phyloP scores from a whole-genome alignment of 2,113 vertebrate genomes.

The human (Homo sapiens) region GRCh38 chr5:142881001-142881500 shows the following conservation, averaged over 20 bases:
- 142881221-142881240: background rate
- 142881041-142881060: background rate
- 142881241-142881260: background rate
- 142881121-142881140: background rate
- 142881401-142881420: background rate
- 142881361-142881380: background rate
- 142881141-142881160: background rate
- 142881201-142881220: background rate
- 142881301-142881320: background rate
- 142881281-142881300: background rate
- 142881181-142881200: background rate
- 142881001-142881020: background rate
- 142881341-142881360: background rate
- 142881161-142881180: fast-evolving
- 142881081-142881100: background rate
- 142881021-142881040: background rate
- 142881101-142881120: no score
- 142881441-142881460: background rate
- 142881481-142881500: background rate
- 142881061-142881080: background rate
- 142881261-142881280: background rate
- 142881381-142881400: background rate
- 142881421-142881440: background rate
- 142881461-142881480: background rate
- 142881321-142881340: background rate